phyloP scores from a whole-genome alignment of 1,140 invertebrate genomes.

The Lutraria rhynchaena region DNA sequence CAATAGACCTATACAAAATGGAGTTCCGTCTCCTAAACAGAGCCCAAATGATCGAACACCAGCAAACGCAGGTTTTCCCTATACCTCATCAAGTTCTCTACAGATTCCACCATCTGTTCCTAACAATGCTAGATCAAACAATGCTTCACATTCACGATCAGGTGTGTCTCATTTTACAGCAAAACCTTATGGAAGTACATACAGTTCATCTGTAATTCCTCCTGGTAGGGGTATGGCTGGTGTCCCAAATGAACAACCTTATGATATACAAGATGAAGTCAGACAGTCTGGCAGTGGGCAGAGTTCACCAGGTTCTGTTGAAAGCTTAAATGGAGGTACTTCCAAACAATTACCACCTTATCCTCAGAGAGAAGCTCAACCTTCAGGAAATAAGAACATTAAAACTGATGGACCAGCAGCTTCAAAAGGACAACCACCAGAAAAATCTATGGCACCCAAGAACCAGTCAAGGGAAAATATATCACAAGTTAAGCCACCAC shows the following conservation, averaged over 20 bases:
- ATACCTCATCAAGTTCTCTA: neutral
- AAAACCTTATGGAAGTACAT: conserved; percentile 73
- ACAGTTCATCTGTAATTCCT: conserved; percentile 70
- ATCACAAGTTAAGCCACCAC: conserved; percentile 24
- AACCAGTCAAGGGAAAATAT: conserved; percentile 4
- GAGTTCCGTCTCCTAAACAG: conserved; percentile 50
- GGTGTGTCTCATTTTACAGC: conserved; percentile 66
- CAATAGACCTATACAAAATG: conserved; percentile 59
- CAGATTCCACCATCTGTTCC: conserved; percentile 6
- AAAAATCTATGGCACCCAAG: neutral
- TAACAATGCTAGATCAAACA: conserved; percentile 14
- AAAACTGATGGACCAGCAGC: neutral
- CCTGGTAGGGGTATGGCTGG: conserved; percentile 46
- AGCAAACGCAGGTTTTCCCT: conserved; percentile 1
- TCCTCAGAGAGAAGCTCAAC: conserved; percentile 25
- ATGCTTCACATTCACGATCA: conserved; percentile 57
- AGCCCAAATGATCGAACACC: conserved; percentile 25
- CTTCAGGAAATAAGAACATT: neutral
- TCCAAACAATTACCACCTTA: conserved; percentile 46
- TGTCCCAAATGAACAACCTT: conserved; percentile 59
- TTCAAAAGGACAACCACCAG: neutral
- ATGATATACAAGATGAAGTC: conserved; percentile 74
- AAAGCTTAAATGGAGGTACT: conserved; percentile 64
- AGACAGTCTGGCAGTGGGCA: conserved; percentile 79
- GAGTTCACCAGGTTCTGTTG: conserved; percentile 79